Base-by-base conservation (phyloP, 2,888 invertebrate species). In the Rotaria sp. region DNA sequence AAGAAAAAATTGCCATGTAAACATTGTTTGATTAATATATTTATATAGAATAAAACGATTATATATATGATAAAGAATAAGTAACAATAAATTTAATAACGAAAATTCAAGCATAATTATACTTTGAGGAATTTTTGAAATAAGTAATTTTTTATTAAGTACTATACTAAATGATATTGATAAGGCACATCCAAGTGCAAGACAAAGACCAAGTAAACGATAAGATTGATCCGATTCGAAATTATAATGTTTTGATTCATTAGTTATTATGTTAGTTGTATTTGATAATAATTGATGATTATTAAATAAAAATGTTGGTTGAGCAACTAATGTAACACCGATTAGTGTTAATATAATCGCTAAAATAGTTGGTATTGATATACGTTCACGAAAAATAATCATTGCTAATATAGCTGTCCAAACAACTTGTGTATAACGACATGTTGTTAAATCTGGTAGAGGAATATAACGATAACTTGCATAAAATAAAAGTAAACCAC, bases 401-500 rank as follows among this genome's bases (percentile, higher is more conserved):
- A 80, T 80, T 2, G 80, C 41, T 45, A 80, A 4, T 45, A 80
- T 80, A 21, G 45, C 80, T 45, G 80, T 80, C 80, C 80, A 80
- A 13, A 80, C 45, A 13, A 80, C 45, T 80, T 80, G 80, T 26
- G 80, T 80, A 15, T 80, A 80, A n/a, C 80, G 80, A 15, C 18
- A 41, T 26, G 80, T 80, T 80, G 80, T 80, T 45, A 80, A 45
- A 80, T 80, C 80, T 13, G 80, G 80, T 45, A 80, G 15, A n/a
- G 80, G 80, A 45, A 80, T 45, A 13, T 45, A 45, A 45, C n/a
- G 41, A 80, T 45, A 80, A 45, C 80, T 80, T 1, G 26, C 4
- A 80, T n/a, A 80, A n/a, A 45, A 80, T 26, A 80, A 45, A 21
- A 41, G n/a, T n/a, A 45, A 13, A 13, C 80, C 80, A 80, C 26